Evolutionary conservation across 1,140 invertebrate genomes (phyloP).

Genomic region (Drosophila carrolli): DNA sequence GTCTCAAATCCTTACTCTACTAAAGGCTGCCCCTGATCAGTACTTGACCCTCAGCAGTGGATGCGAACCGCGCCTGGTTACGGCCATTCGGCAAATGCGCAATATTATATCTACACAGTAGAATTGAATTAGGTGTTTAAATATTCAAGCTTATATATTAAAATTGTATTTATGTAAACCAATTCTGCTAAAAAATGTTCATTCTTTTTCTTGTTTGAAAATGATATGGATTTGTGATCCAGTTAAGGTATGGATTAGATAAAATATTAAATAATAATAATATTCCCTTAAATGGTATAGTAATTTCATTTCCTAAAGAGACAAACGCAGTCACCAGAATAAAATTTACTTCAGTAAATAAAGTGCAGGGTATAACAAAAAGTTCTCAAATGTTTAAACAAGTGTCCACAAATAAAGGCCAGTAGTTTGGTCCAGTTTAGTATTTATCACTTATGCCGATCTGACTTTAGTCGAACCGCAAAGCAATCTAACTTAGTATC

Average conservation of each 20-base stretch:
- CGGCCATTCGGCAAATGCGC: constrained; percentile 91
- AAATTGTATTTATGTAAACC: constrained; percentile 21
- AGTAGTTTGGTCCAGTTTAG: not conserved
- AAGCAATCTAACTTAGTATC: not conserved
- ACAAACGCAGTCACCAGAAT: too few species aligned
- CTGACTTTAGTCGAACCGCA: not conserved
- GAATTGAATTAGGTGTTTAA: not conserved
- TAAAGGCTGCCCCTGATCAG: constrained; percentile 89
- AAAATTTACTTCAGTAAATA: too few species aligned
- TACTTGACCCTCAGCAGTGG: constrained; percentile 88
- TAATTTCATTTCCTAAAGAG: too few species aligned
- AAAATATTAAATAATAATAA: too few species aligned
- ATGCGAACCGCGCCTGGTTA: constrained; percentile 89
- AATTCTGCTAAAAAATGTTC: too few species aligned
- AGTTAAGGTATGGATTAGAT: too few species aligned
- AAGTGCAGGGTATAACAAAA: not conserved
- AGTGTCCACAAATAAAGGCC: constrained; percentile 5
- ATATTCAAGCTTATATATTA: not conserved
- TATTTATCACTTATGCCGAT: not conserved
- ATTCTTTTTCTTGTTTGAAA: not conserved
- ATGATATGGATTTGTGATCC: too few species aligned
- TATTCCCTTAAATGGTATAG: too few species aligned
- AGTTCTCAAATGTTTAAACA: constrained; percentile 24
- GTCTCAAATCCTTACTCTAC: constrained; percentile 88
- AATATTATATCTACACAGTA: constrained; percentile 86